Percentiles rank a stretch among this genome's conserved stretches.
Evolutionary conservation across 1,140 invertebrate species (phyloP).

Genomic region (Saccostrea cuccullata): DNA sequence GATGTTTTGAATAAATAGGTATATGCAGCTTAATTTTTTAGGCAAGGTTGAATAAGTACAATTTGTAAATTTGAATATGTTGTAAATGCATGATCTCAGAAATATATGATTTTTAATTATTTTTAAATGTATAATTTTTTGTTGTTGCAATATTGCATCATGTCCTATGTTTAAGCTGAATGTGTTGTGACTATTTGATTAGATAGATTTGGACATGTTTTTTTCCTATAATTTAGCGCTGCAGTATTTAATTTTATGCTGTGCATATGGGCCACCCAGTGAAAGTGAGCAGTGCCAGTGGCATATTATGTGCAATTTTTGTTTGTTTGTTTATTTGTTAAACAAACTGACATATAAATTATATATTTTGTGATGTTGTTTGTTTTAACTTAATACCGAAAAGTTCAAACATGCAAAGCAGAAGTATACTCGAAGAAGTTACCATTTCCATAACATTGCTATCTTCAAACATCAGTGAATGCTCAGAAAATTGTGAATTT

Average conservation of each 20-base stretch:
- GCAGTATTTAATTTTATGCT: slow-evolving; percentile 15
- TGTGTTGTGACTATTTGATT: not conserved
- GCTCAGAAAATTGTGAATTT: too few species aligned
- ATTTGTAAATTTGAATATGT: not conserved
- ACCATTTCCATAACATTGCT: too few species aligned
- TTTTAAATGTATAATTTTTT: not conserved
- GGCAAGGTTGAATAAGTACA: not conserved
- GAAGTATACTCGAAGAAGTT: too few species aligned
- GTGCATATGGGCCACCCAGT: slow-evolving; percentile 9
- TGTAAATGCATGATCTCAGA: not conserved
- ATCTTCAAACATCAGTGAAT: too few species aligned
- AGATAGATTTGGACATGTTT: not conserved
- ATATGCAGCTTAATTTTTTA: too few species aligned
- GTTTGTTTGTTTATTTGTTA: not conserved
- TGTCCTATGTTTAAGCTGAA: not conserved
- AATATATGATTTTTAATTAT: not conserved
- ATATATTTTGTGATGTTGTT: slow-evolving; percentile 24
- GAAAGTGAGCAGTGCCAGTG: not conserved
- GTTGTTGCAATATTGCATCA: not conserved
- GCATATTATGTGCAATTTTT: slow-evolving; percentile 16
- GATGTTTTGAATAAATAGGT: not conserved
- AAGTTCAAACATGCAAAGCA: not conserved
- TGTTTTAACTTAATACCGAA: not conserved
- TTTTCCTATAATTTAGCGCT: not conserved
- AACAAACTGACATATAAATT: slow-evolving; percentile 15